A percentile compares a stretch with the other conserved stretches of the same genome.
Conservation (phyloP, 2,113 vertebrate genomes). For the Montifringilla adamsi region DNA sequence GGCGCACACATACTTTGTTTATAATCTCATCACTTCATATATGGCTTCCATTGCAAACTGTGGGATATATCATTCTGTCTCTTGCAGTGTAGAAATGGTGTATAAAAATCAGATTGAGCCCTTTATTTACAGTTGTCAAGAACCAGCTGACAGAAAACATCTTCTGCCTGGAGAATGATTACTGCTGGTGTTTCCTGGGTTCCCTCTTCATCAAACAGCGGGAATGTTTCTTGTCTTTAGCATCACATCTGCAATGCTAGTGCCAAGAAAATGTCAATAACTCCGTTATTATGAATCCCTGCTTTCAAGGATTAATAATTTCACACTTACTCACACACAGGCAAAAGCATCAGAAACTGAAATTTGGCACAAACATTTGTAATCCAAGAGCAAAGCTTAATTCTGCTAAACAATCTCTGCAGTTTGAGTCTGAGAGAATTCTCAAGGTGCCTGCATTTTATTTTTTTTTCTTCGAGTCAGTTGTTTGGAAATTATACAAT, state of each 20-base stretch:
- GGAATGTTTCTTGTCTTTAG: constrained; percentile 16
- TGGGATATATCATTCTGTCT: background rate
- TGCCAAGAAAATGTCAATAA: constrained; percentile 24
- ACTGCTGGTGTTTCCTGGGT: background rate
- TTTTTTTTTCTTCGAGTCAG: background rate
- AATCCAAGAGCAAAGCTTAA: constrained; percentile 7
- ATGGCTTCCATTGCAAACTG: background rate
- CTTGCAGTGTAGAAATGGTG: background rate
- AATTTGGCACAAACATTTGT: constrained; percentile 18
- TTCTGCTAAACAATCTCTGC: background rate
- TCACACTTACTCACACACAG: background rate
- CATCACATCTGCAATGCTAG: constrained; percentile 10
- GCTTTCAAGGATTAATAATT: constrained; percentile 43
- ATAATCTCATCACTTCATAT: background rate
- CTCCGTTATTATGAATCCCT: background rate
- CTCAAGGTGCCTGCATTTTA: background rate
- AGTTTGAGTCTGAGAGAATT: background rate
- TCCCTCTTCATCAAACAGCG: constrained; percentile 15
- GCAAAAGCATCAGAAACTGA: background rate
- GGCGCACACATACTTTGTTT: background rate
- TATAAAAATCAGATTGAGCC: constrained; percentile 2
- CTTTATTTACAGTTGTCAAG: constrained; percentile 27
- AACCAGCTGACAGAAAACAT: constrained; percentile 37
- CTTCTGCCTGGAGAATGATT: constrained; percentile 11
- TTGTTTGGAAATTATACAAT: constrained; percentile 14